A percentile compares a stretch with the other conserved stretches of the same genome.
Evolutionary conservation across 2,797 vertebrate genomes (phyloP).

Genomic region (Myotis vivesi): DNA sequence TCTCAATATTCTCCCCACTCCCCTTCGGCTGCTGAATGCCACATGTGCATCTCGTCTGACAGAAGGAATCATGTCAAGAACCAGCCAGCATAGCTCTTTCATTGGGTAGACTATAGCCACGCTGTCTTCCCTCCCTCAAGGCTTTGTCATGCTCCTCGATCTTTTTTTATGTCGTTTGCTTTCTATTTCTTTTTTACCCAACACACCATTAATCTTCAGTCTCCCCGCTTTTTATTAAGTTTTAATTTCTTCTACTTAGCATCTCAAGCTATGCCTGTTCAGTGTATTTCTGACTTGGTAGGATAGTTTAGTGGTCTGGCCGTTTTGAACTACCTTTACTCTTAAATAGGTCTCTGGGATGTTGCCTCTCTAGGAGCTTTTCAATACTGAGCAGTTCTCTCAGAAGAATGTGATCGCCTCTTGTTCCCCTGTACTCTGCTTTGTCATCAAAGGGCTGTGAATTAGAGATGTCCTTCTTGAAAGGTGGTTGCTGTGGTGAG

Average conservation of each 20-base stretch:
- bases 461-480: neutral
- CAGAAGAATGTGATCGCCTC: conserved; percentile 11
- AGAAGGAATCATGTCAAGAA: conserved; percentile 65
- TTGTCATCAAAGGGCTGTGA: conserved; percentile 35
- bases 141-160: neutral
- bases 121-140: neutral
- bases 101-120: neutral
- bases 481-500: conserved; percentile 11
- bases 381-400: conserved; percentile 1
- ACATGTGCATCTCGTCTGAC: conserved; percentile 68
- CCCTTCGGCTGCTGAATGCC: conserved; percentile 63
- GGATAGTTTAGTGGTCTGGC: conserved; percentile 56
- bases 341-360: conserved; percentile 11
- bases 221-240: conserved; percentile 22
- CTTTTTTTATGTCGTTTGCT: conserved; percentile 21
- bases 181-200: conserved; percentile 14
- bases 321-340: conserved; percentile 31
- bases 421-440: neutral
- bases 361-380: conserved; percentile 45
- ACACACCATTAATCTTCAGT: conserved; percentile 23
- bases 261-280: conserved; percentile 58
- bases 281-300: conserved; percentile 56
- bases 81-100: conserved; percentile 54
- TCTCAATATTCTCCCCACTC: conserved; percentile 66
- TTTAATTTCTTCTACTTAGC: conserved; percentile 59